Base-by-base conservation (phyloP, 1,140 invertebrate genomes). In the Reticulitermes speratus region DNA sequence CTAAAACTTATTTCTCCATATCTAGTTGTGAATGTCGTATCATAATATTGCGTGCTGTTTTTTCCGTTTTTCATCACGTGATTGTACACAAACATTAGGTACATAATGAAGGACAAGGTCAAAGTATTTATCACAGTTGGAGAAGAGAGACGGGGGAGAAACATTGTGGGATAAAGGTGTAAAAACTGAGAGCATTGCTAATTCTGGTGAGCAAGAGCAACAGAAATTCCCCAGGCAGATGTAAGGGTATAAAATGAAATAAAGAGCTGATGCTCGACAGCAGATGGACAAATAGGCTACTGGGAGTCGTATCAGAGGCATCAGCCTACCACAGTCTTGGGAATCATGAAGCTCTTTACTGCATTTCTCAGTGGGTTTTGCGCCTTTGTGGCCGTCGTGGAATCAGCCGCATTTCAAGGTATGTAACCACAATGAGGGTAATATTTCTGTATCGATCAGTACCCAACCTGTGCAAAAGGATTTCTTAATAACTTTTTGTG, bases 171-270 rank as follows among this genome's bases (percentile, higher is more conserved):
- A 75, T 25, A 25, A 30, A 75, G n/a, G 65, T 75, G 65, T 16
- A 75, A 75, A 25, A 75, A 75, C 65, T 75, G 65, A 75, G 65
- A 75, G n/a, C 65, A 75, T 75, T 3, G n/a, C 65, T 75, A 75
- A 75, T 75, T 75, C 16, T 23, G n/a, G 65, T 8, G n/a, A 75
- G 0, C 9, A 30, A 75, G 65, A 75, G 25, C 25, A 30, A 75
- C 65, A 75, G n/a, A 30, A 75, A 30, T 75, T 25, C 65, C 59
- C 65, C 65, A 75, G 65, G n/a, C 25, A n/a, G n/a, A 14, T 75
- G 65, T 75, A 30, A 30, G 65, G 65, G 65, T 75, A 75, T 75
- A 75, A 75, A 75, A 75, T 30, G 65, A 12, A 75, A 75, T 75
- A 19, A 8, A 75, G 65, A 75, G 19, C 25, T 7, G 65, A 30